phyloP scores from a whole-genome alignment of 2,888 invertebrate genomes.

The Theretra japonica region DNA sequence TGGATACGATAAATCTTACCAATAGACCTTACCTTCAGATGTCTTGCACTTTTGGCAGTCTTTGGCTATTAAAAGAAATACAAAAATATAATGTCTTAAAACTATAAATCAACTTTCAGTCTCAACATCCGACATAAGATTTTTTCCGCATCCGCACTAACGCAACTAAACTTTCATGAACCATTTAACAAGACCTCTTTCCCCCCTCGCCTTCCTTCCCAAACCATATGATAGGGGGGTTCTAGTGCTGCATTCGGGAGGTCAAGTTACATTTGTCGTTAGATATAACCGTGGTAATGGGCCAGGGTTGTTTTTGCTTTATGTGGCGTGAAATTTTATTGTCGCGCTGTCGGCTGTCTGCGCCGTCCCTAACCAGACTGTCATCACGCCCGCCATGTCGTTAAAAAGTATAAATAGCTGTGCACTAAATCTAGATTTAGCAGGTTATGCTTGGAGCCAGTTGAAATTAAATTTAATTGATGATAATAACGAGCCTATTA shows the following conservation, averaged over 20 bases:
- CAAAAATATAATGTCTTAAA: conserved; percentile 34
- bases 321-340: conserved; percentile 84
- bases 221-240: conserved; percentile 38
- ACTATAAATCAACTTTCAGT: conserved; percentile 43
- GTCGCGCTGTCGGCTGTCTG: conserved; percentile 66
- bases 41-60: too few species aligned
- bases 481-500: too few species aligned
- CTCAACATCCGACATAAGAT: conserved; percentile 67
- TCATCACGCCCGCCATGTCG: conserved; percentile 6
- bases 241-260: conserved; percentile 39
- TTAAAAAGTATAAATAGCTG: neutral
- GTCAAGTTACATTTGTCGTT: conserved; percentile 62
- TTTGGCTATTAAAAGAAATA: too few species aligned
- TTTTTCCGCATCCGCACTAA: conserved; percentile 73
- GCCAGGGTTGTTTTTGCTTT: conserved; percentile 84
- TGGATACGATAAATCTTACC: too few species aligned
- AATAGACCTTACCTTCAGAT: too few species aligned
- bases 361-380: conserved; percentile 41
- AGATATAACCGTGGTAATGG: conserved; percentile 72
- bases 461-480: too few species aligned
- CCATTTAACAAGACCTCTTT: conserved; percentile 54
- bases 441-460: too few species aligned
- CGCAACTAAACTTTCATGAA: conserved; percentile 66
- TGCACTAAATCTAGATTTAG: neutral
- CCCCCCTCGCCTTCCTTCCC: conserved; percentile 31